phyloP scores from a whole-genome alignment of 1,140 invertebrate genomes.

The Battus philenor region DNA sequence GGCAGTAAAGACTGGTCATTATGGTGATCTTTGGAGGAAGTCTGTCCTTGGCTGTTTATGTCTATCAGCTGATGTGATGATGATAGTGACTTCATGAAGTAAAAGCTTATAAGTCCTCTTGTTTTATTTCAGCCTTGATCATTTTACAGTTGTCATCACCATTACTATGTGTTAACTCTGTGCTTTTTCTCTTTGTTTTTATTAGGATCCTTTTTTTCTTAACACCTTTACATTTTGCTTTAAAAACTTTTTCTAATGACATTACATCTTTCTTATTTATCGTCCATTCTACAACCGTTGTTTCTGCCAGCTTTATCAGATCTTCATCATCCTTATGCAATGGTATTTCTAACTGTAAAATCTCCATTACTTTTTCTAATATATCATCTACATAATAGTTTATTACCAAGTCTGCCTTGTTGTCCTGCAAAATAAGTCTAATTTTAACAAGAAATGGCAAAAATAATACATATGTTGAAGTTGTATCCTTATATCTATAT shows the following conservation, averaged over 20 bases:
- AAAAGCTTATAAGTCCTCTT: too few species aligned
- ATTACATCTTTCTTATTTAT: constrained; percentile 51
- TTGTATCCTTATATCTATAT: too few species aligned
- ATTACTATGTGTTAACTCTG: constrained; percentile 14
- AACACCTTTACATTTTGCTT: constrained; percentile 62
- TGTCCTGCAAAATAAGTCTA: constrained; percentile 83
- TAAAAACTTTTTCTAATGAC: constrained; percentile 53
- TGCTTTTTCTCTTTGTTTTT: constrained; percentile 50
- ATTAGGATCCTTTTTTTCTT: constrained; percentile 57
- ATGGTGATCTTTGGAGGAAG: too few species aligned
- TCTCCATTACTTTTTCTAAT: constrained; percentile 85
- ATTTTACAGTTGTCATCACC: constrained; percentile 46
- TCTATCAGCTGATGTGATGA: too few species aligned
- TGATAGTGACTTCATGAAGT: too few species aligned
- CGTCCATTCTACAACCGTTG: constrained; percentile 53
- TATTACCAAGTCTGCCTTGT: constrained; percentile 93
- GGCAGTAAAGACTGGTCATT: too few species aligned
- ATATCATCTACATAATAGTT: constrained; percentile 93
- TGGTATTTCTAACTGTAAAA: constrained; percentile 83
- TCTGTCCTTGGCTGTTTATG: too few species aligned
- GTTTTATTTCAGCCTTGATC: constrained; percentile 46
- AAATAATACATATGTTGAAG: too few species aligned
- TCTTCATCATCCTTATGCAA: constrained; percentile 82
- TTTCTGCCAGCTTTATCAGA: constrained; percentile 77
- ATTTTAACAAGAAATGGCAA: too few species aligned